Evolutionary conservation across 2,797 vertebrate species (phyloP), one percentile per base, ranked within the genome.

Genomic region (Gallirallus australis): DNA sequence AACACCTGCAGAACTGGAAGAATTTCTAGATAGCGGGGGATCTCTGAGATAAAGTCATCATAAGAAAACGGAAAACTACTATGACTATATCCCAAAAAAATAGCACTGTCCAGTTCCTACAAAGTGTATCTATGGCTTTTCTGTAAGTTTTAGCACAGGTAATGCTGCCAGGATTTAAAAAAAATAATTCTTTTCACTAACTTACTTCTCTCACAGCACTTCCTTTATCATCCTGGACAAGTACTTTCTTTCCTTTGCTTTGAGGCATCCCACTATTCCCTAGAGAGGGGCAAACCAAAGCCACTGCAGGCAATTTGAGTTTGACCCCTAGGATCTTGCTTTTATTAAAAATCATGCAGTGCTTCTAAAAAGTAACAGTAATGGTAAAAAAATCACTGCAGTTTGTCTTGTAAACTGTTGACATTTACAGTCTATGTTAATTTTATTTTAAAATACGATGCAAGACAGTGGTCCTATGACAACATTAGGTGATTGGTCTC

Each of bases 361-460:
- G 59, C 53, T 81, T 84, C 78, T 8, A 19, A 91, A 78, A 93
- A 57, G 33, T 75, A 81, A 48, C 14, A 54, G 33, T 64, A 70
- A 59, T 80, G 9, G 20, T 79, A 68, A 93, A 93, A 82, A 94
- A 69, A 69, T 47, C 24, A 52, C 53, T 47, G 15, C 47, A 50
- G 42, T 65, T 69, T n/a, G 42, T 54, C 48, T 57, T 79, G 40
- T 89, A 86, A 78, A 75, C 10, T 13, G 37, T 54, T 91, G 61
- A 24, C 3, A 20, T 3, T 90, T 85, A 35, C n/a, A 42, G 25
- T 50, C 54, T 54, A 19, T 8, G 7, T 20, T 65, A 82, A 82
- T 76, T 96, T 90, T 66, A 52, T 93, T 90, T 79, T 66, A 28
- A 77, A 63, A 65, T 28, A 56, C 27, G 65, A 45, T 45, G 48